Evolutionary conservation across 2,113 vertebrate genomes (phyloP), one percentile per base, ranked within the genome.

Genomic region (Peromyscus californicus): DNA sequence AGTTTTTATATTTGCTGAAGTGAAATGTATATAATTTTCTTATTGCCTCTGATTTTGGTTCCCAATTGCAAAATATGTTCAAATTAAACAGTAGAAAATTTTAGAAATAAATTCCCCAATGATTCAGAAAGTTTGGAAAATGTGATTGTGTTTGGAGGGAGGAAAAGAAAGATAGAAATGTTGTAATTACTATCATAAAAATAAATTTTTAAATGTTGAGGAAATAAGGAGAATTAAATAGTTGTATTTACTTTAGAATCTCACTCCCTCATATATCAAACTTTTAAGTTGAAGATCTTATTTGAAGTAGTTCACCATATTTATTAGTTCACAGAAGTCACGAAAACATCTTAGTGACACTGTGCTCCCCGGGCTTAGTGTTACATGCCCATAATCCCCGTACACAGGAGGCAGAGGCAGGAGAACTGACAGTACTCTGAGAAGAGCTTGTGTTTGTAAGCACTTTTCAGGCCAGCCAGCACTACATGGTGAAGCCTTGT

Each of bases 1-100:
- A 78, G 29, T 63, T 90, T 80, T 75, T 75, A 29, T 93, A 87
- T 93, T 90, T 96, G 36, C 22, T 85, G 0, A 93, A 75, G 16
- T 80, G 17, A 75, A 93, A 91, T 65, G 51, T 91, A 7, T 70
- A 59, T 72, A 11, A 11, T 79, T 75, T 19, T 80, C 22, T 85
- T 26, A 93, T 59, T 2, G 1, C 42, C 51, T 80, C 19, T 84
- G 42, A 1, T 59, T 48, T 92, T 87, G 67, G 51, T 69, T 2
- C 2, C 45, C 29, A 54, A 7, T 61, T 54, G 51, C 15, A 65
- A 67, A 65, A 21, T 9, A 3, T 76, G 8, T 75, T 48, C 17
- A 89, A 10, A 33, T 65, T 13, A 85, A 89, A 91, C 1, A 59
- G 2, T 70, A 0, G 3, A 2, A 5, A n/a, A 48, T 79, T 94